A percentile compares a stretch with the other conserved stretches of the same genome.
These are phyloP conservation scores for Typhlomys cinereus DNA, from an alignment of 2,113 vertebrate species.

Conservation along the genomic window DNA sequence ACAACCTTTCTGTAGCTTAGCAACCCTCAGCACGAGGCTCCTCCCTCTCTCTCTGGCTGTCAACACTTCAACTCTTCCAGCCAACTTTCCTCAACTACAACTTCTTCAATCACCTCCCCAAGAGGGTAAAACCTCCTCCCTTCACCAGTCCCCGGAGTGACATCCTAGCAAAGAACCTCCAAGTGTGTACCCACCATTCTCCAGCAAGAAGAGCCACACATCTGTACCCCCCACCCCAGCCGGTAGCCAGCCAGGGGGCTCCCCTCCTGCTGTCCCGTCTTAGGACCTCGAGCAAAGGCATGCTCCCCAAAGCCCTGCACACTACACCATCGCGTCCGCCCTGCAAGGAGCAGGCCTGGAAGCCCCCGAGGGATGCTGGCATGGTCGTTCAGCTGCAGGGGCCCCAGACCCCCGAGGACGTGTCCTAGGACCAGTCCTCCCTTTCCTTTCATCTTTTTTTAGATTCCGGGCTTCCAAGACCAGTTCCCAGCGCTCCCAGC, in stretches of 20 bases:
- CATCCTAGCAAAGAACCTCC: background rate
- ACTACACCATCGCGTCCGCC: background rate
- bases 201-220: background rate
- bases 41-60: background rate
- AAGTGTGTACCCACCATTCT: background rate
- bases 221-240: background rate
- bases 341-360: background rate
- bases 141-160: background rate
- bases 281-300: background rate
- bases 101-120: background rate
- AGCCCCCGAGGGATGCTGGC: background rate
- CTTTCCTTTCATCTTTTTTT: no score
- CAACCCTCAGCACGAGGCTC: conserved; percentile 11
- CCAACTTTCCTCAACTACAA: conserved; percentile 47
- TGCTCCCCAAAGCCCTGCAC: background rate
- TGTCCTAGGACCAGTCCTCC: background rate
- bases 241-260: background rate
- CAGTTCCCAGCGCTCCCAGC: no score
- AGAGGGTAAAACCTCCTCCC: background rate
- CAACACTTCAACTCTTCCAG: conserved; percentile 12
- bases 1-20: background rate
- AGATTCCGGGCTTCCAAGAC: background rate
- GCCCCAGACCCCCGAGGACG: no score
- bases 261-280: background rate
- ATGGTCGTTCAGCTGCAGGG: background rate